Conservation (phyloP, 2,888 invertebrate species). For the Lepidochitona cinerea region DNA sequence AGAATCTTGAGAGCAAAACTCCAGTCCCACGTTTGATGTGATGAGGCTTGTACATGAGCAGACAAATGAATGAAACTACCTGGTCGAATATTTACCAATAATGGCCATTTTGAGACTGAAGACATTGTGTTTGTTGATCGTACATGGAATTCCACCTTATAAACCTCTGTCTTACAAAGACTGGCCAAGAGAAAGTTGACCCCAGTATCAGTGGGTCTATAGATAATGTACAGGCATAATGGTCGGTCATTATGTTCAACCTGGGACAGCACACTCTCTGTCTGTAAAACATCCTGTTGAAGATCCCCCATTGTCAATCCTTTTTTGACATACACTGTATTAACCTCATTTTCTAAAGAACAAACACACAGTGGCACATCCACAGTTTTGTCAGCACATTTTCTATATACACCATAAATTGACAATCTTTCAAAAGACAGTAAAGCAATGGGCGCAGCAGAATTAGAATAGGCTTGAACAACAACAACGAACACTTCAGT, state of each 20-base stretch:
- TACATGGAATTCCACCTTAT: not conserved
- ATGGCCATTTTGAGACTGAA: not conserved
- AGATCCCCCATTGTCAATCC: not conserved
- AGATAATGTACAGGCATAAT: not conserved
- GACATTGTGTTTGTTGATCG: not conserved
- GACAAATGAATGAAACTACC: not conserved
- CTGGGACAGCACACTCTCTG: not conserved
- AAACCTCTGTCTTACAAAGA: constrained; percentile 20
- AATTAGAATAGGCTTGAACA: constrained; percentile 12
- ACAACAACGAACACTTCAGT: constrained; percentile 41
- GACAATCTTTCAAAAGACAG: constrained; percentile 46
- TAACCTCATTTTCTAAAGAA: not conserved
- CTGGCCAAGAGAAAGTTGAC: constrained; percentile 32
- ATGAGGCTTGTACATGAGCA: not conserved
- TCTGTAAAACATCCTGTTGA: not conserved
- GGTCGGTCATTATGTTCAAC: not conserved
- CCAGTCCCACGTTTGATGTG: not conserved
- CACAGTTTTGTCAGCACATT: constrained; percentile 45
- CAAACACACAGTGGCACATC: constrained; percentile 50
- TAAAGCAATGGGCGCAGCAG: constrained; percentile 14
- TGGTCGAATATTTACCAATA: not conserved
- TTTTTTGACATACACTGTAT: constrained; percentile 9
- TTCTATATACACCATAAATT: constrained; percentile 42
- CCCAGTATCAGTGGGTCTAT: constrained; percentile 14
- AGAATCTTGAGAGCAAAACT: too few relatives aligned